Base-by-base conservation (phyloP, 2,113 vertebrate genomes). In the Hemiscyllium ocellatum region DNA sequence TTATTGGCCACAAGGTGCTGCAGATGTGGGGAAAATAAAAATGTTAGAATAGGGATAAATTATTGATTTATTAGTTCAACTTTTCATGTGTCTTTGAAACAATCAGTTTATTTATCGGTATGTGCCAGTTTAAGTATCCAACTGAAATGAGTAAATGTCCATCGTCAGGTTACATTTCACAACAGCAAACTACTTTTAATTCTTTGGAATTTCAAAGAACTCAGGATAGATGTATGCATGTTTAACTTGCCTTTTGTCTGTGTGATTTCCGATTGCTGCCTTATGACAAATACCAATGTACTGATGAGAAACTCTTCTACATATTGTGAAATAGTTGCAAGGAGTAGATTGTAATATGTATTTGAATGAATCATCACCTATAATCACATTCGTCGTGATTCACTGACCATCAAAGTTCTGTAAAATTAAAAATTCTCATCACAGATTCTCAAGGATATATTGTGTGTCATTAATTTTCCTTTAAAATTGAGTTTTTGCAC, bases 231-330 rank as follows among this genome's bases (percentile, higher is more conserved):
- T 91, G 17, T 1, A 37, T 66, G 19, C 33, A 93, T 8, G 10
- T 37, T 66, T 20, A 24, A 50, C 12, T 68, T 94, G 42, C 10
- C 50, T 72, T 19, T 29, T 95, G 94, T 72, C 94, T 76, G 13
- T 19, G 42, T 93, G 47, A 72, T 22, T 95, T 95, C 66, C 94
- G 47, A 50, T 95, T 95, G 68, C 68, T 76, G 94, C 50, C 52
- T 42, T 72, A 95, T 72, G 94, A 72, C 33, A 24, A 76, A 33
- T 50, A 56, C 42, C 42, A 0, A 47, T 47, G 42, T 47, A 50
- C 33, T 42, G 17, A 47, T 52, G 52, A 52, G 68, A 72, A 52
- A 1, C 68, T 29, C 26, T 4, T 72, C 22, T 52, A 10, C 33
- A 61, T 52, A 19, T 72, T 95, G 65, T 95, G 42, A 95, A 95